These are phyloP conservation scores for Isurus oxyrinchus DNA, from an alignment of 2,113 vertebrate genomes.

Conservation along the genomic window DNA sequence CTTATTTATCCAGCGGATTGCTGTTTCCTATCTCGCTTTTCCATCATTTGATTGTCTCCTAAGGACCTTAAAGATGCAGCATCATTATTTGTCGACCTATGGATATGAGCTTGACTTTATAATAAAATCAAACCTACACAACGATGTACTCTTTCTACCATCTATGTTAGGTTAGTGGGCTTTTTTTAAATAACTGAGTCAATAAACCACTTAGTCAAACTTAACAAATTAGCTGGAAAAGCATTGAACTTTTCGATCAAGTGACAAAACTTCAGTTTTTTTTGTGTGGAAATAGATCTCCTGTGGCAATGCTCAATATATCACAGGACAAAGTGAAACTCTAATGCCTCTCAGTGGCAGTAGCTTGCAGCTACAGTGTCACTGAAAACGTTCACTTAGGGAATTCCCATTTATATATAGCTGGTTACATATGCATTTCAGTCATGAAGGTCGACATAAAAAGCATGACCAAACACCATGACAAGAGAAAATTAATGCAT, in stretches of 20 bases:
- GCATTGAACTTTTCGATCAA: neutral
- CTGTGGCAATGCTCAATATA: neutral
- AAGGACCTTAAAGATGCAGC: conserved; percentile 18
- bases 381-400: neutral
- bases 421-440: neutral
- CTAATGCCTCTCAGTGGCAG: neutral
- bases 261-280: neutral
- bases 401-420: neutral
- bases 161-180: neutral
- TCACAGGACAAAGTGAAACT: neutral
- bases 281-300: neutral
- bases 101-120: neutral
- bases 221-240: neutral
- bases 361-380: neutral
- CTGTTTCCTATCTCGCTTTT: conserved; percentile 11
- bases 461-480: neutral
- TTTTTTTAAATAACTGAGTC: neutral
- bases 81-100: conserved; percentile 21
- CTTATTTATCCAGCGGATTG: conserved; percentile 34
- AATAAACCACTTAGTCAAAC: neutral
- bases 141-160: neutral
- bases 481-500: neutral
- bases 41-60: conserved; percentile 7
- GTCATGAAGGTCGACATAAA: neutral
- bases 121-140: conserved; percentile 25